Percentiles rank a stretch among this genome's conserved stretches.
These are phyloP conservation scores for Agrochola lota DNA, from an alignment of 2,888 invertebrate genomes.

Conservation along the genomic window DNA sequence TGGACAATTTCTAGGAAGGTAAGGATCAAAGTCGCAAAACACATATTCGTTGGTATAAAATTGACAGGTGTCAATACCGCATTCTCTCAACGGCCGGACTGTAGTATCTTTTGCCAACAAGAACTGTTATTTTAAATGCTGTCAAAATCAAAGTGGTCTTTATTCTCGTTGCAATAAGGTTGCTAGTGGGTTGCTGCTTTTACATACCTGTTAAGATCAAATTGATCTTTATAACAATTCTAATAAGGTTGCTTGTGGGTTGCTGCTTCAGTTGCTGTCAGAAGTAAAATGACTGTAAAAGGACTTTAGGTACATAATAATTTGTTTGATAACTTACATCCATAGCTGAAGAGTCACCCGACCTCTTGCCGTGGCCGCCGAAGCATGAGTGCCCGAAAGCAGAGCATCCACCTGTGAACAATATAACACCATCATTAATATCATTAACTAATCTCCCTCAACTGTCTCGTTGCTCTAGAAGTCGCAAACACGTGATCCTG, in stretches of 20 bases:
- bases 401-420: constrained; percentile 92
- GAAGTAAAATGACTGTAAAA: too few species aligned
- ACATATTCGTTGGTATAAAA: too few species aligned
- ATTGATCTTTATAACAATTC: not conserved
- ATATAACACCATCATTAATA: constrained; percentile 12
- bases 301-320: not conserved
- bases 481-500: not conserved
- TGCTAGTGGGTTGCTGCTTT: too few species aligned
- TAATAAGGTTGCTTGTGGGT: not conserved
- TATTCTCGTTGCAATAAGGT: too few species aligned
- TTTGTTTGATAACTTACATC: constrained; percentile 76
- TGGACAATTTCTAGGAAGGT: too few species aligned
- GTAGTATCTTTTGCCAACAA: too few species aligned
- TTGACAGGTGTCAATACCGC: too few species aligned
- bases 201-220: not conserved
- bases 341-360: constrained; percentile 81
- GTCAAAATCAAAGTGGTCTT: too few species aligned
- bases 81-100: too few species aligned
- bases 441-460: not conserved
- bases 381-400: constrained; percentile 94
- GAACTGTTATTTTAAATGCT: too few species aligned
- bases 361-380: constrained; percentile 94
- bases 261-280: not conserved
- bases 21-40: too few species aligned
- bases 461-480: too few species aligned